Evolutionary conservation across 92 coral and sea anemone species (phyloP), one percentile per base, ranked within the genome.

Genomic region (Porites rus): DNA sequence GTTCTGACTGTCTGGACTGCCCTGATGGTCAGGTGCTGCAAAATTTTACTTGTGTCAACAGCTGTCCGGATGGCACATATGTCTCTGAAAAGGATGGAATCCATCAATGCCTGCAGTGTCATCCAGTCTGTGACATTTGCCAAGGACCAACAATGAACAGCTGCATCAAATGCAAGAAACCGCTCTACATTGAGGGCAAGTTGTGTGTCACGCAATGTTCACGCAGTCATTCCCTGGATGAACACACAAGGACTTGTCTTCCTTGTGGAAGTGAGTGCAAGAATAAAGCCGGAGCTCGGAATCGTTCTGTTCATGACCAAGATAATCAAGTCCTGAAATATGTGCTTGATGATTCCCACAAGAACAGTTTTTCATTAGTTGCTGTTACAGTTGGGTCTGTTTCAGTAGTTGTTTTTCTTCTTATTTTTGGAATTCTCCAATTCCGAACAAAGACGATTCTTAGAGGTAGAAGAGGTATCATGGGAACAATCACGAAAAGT

Each of bases 141-240:
- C 72, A 85, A 60, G 98, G 97, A 38, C 25, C 88, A 13, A 87
- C 95, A 7, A 72, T 88, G 20, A 86, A 88, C 76, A 80, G 72
- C 38, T 97, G 99, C 80, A 82, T 80, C 9, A 59, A 90, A 1
- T 97, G 99, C 66, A 84, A 76, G 38, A 71, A 67, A 16, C 95
- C 93, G 11, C 87, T 97, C 5, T 92, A 88, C 86, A 88, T 95
- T 77, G 92, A 97, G 81, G 83, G 93, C 28, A 85, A 89, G 24
- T 46, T 94, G 18, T 97, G 99, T 62, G 98, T 97, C 2, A 72
- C 90, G 50, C 95, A 93, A 69, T 97, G 99, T 70, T 93, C 98
- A 72, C 82, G 88, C 10, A 82, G 85, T 60, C 86, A 84, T 72
- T 75, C 74, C 60, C 24, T 86, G n/a, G 91, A 95, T 62, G 76